Percentiles rank a stretch among this genome's conserved stretches.
These are phyloP conservation scores for Euproctis similis DNA, from an alignment of 2,888 invertebrate genomes.

Conservation along the genomic window DNA sequence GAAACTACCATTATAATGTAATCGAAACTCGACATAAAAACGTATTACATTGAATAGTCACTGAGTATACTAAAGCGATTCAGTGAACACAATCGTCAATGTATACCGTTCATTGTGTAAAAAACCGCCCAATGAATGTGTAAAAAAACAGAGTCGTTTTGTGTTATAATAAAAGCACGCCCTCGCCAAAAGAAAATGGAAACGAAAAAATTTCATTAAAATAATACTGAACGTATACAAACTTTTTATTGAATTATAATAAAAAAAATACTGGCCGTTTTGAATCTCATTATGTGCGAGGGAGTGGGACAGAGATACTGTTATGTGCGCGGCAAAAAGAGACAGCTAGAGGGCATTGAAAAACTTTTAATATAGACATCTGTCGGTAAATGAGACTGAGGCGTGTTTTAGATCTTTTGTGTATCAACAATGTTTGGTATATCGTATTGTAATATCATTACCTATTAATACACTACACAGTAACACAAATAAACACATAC, in stretches of 20 bases:
- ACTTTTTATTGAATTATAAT: constrained; percentile 44
- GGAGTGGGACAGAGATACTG: constrained; percentile 32
- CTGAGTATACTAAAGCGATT: constrained; percentile 33
- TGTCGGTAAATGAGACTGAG: constrained; percentile 47
- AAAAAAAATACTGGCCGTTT: constrained; percentile 56
- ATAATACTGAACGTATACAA: constrained; percentile 48
- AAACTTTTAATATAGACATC: constrained; percentile 45
- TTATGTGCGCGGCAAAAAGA: constrained; percentile 28
- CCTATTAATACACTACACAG: too few relatives aligned
- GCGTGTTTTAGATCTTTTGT: constrained; percentile 27
- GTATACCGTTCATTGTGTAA: constrained; percentile 35
- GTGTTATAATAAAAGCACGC: constrained; percentile 29
- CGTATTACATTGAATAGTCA: constrained; percentile 38
- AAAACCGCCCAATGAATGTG: constrained; percentile 32
- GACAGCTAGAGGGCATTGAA: constrained; percentile 29
- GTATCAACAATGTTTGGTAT: constrained; percentile 20
- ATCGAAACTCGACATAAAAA: constrained; percentile 30
- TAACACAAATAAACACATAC: too few relatives aligned
- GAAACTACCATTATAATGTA: constrained; percentile 30
- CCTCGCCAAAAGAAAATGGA: constrained; percentile 22
- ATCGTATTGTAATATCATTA: too few relatives aligned
- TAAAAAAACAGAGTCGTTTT: constrained; percentile 21
- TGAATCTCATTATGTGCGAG: constrained; percentile 47
- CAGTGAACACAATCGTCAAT: constrained; percentile 39
- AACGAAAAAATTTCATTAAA: constrained; percentile 32